These are phyloP conservation scores for Megathymus violae DNA, from an alignment of 1,140 invertebrate genomes.

Conservation along the genomic window DNA sequence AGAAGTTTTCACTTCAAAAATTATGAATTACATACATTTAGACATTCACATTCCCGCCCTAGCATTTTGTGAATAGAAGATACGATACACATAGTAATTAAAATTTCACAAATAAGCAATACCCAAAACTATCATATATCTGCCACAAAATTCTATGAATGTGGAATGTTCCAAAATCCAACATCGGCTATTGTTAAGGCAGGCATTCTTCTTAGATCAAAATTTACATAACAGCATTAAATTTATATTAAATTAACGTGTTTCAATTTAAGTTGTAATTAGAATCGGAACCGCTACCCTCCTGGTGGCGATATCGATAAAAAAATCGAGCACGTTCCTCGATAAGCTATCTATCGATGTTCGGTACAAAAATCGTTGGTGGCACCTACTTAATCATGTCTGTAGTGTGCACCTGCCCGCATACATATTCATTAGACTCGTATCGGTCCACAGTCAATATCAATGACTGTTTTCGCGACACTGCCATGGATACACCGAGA, in stretches of 20 bases:
- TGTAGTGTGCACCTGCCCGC: constrained; percentile 61
- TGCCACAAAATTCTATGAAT: too few relatives aligned
- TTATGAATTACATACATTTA: too few relatives aligned
- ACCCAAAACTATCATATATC: too few relatives aligned
- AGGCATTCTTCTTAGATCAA: too few relatives aligned
- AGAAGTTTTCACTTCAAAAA: too few relatives aligned
- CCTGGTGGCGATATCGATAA: constrained; percentile 46
- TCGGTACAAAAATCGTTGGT: constrained; percentile 73
- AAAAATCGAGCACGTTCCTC: constrained; percentile 54
- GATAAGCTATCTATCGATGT: constrained; percentile 62
- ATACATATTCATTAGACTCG: constrained; percentile 77
- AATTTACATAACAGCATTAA: neutral
- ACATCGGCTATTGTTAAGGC: too few relatives aligned
- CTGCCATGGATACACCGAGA: constrained; percentile 45
- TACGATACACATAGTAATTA: too few relatives aligned
- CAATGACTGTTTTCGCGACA: constrained; percentile 71
- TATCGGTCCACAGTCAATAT: constrained; percentile 71
- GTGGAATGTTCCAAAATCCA: too few relatives aligned
- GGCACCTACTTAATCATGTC: constrained; percentile 77
- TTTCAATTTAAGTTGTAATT: constrained; percentile 22
- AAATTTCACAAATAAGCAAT: too few relatives aligned
- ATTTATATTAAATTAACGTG: neutral
- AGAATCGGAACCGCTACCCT: constrained; percentile 28
- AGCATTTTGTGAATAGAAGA: too few relatives aligned
- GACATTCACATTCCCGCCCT: too few relatives aligned